Base-by-base conservation (phyloP, 92 coral and sea anemone species). In the Actinernus sp. region DNA sequence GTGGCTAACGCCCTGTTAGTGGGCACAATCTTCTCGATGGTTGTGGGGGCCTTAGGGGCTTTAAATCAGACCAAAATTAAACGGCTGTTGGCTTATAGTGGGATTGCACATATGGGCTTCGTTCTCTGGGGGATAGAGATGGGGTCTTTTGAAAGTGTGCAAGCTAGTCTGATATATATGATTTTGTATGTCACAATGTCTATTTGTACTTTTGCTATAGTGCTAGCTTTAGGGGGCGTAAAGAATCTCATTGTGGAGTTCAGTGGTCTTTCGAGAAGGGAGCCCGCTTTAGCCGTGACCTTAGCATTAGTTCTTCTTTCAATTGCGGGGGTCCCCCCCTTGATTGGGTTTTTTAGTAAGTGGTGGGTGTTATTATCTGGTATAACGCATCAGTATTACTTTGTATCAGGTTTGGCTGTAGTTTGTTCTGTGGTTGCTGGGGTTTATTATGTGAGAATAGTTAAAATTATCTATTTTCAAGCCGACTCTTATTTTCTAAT, bases 81-180 rank as follows among this genome's bases (percentile, higher is more conserved):
- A 85, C 83, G 96, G 41, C 70, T 89, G 73, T 66, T 89, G 55
- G 96, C 96, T 58, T 89, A 89, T 57, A 85, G 92, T 73, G 92
- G 92, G 49, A 81, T 89, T 53, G 88, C 89, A 41, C 96, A 89
- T 70, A 89, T 89, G 89, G 96, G 96, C 47, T 89, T 85, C 66
- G 71, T 89, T 66, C 81, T 89, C 65, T 86, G 83, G 79, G 96
- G 96, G 22, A 73, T 89, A 67, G 92, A 65, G 68, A 80, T 79
- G 55, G 96, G 96, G 71, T 74, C 96, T 61, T 76, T 84, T 76
- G 91, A 84, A 55, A 84, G 91, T 63, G 58, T 89, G 50, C 91
- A 78, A 51, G 96, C 96, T 34, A 84, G 91, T 80, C 58, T 88
- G 53, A 69, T 68, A 49, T 88, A 88, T 83, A 78, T 83, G 76